Evolutionary conservation across 2,888 invertebrate species (phyloP).

Genomic region (Campoplex nolae): DNA sequence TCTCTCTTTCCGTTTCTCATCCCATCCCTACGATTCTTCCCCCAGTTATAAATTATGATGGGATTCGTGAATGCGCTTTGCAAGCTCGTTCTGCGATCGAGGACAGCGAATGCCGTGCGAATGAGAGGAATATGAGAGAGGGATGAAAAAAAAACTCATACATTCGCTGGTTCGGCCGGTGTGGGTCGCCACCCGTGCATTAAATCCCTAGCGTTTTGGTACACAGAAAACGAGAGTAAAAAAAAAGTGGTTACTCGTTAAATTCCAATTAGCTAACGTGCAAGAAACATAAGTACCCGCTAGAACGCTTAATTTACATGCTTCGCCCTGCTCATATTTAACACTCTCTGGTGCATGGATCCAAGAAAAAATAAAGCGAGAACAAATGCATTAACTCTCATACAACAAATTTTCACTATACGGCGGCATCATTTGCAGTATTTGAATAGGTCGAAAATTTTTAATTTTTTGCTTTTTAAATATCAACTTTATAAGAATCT

Average conservation of each 20-base stretch:
- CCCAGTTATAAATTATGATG: conserved; percentile 63
- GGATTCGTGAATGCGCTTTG: conserved; percentile 49
- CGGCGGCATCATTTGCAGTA: neutral
- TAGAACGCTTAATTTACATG: conserved; percentile 68
- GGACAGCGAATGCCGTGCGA: conserved; percentile 6
- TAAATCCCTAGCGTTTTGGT: conserved; percentile 37
- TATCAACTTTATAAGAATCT: neutral
- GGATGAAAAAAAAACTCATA: conserved; percentile 27
- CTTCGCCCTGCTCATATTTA: conserved; percentile 52
- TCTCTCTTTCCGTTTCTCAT: neutral
- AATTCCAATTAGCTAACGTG: conserved; percentile 67
- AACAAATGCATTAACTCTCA: conserved; percentile 20
- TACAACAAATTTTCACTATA: conserved; percentile 4
- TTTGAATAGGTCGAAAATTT: neutral
- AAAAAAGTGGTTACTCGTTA: conserved; percentile 59
- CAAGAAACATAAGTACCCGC: conserved; percentile 68
- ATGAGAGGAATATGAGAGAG: conserved; percentile 21
- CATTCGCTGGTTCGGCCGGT: conserved; percentile 21
- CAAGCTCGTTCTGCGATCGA: conserved; percentile 2
- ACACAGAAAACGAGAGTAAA: conserved; percentile 31
- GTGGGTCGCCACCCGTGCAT: conserved; percentile 18
- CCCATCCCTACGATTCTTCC: conserved; percentile 20
- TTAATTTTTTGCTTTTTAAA: neutral
- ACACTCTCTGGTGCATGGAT: conserved; percentile 39
- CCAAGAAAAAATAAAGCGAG: conserved; percentile 19